These are phyloP conservation scores for Python bivittatus DNA, from an alignment of 2,113 vertebrate species.

Conservation along the genomic window DNA sequence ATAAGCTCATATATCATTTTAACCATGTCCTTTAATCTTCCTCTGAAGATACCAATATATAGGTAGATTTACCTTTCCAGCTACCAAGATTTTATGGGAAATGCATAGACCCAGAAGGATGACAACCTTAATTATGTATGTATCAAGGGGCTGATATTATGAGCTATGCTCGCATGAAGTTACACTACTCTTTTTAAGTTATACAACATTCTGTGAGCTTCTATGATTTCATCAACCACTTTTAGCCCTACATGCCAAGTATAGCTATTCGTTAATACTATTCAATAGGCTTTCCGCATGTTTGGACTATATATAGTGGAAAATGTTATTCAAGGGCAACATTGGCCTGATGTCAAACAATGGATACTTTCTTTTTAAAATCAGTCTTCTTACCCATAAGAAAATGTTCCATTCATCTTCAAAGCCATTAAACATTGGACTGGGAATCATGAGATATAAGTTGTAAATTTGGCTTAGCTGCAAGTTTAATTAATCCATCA, in stretches of 20 bases:
- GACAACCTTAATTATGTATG: background rate
- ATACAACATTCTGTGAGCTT: background rate
- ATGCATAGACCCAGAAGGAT: constrained; percentile 23
- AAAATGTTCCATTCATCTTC: constrained; percentile 13
- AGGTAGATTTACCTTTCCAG: constrained; percentile 15
- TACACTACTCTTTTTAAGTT: background rate
- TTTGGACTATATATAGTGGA: background rate
- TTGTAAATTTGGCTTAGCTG: constrained; percentile 4
- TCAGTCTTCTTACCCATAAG: background rate
- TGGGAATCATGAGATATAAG: constrained; percentile 6
- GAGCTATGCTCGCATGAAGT: background rate
- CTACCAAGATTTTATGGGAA: constrained; percentile 7
- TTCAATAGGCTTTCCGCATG: background rate
- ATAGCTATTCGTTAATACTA: background rate
- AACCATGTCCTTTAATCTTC: background rate
- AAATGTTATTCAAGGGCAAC: constrained; percentile 20
- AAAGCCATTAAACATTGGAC: constrained; percentile 5
- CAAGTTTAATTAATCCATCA: constrained; percentile 18
- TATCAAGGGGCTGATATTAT: background rate
- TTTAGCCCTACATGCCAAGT: background rate
- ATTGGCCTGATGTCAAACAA: background rate
- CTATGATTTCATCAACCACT: constrained; percentile 21
- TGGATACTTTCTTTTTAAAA: background rate
- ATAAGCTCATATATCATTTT: background rate
- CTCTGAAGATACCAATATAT: background rate